Percentiles rank a stretch among this genome's conserved stretches.
These are phyloP conservation scores for Megaceryle alcyon DNA, from an alignment of 2,797 vertebrate genomes.

Conservation along the genomic window DNA sequence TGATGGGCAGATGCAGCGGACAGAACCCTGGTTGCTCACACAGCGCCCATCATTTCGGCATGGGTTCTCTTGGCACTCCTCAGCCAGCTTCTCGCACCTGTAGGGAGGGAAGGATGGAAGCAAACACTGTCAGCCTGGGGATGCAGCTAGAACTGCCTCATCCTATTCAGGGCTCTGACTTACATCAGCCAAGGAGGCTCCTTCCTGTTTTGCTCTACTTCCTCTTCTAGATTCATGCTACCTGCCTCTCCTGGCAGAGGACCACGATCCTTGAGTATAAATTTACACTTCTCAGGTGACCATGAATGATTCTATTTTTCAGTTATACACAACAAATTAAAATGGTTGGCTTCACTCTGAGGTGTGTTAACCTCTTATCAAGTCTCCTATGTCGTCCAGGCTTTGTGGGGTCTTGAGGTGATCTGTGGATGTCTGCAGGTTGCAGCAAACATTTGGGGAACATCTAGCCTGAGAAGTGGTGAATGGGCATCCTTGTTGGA, in stretches of 20 bases:
- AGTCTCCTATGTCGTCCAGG: background rate
- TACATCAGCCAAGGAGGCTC: background rate
- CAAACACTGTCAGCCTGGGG: background rate
- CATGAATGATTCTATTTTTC: background rate
- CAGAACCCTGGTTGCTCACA: constrained; percentile 68
- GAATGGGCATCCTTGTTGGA: background rate
- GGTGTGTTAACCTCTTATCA: background rate
- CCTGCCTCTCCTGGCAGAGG: background rate
- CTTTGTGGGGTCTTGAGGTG: background rate
- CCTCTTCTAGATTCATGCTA: accelerated
- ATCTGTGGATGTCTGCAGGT: background rate
- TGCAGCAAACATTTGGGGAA: background rate
- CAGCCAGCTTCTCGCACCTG: constrained; percentile 84
- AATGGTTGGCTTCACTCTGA: background rate
- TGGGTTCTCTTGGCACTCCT: constrained; percentile 79
- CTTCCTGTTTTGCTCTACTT: background rate
- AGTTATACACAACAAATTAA: background rate
- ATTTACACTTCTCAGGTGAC: background rate
- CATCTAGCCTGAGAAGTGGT: background rate
- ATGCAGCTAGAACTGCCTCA: background rate
- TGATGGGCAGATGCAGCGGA: constrained; percentile 76
- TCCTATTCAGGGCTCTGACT: background rate
- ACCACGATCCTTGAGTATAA: background rate
- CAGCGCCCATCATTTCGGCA: constrained; percentile 83
- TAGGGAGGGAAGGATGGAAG: background rate